Conservation (phyloP, 1,140 invertebrate species). For the Chrysopa pallens region DNA sequence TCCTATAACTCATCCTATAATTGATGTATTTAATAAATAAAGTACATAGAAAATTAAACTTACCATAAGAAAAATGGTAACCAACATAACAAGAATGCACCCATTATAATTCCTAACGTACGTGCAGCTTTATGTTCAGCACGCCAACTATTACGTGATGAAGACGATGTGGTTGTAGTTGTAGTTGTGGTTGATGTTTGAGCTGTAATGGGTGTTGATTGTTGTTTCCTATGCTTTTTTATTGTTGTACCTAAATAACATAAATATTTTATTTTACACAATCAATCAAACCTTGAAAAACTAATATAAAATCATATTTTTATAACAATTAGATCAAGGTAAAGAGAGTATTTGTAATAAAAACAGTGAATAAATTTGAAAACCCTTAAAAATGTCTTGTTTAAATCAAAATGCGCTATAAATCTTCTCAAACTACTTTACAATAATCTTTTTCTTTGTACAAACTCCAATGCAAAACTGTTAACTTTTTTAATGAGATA, state of each 20-base stretch:
- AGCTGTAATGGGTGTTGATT: neutral
- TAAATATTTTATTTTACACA: too few species aligned
- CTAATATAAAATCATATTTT: too few species aligned
- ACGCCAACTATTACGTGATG: conserved; percentile 34
- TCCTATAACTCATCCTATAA: neutral
- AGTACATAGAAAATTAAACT: conserved; percentile 14
- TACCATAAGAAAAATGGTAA: conserved; percentile 76
- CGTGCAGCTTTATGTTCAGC: conserved; percentile 86
- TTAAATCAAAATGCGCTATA: too few species aligned
- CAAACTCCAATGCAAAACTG: too few species aligned
- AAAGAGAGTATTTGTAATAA: too few species aligned
- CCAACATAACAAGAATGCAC: conserved; percentile 75
- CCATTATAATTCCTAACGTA: conserved; percentile 81
- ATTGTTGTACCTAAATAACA: neutral
- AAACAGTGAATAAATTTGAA: too few species aligned
- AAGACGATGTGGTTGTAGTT: neutral
- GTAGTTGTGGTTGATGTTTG: neutral
- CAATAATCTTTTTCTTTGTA: too few species aligned
- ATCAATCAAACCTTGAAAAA: too few species aligned
- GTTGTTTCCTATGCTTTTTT: neutral
- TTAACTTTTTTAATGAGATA: too few species aligned
- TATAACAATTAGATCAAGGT: too few species aligned
- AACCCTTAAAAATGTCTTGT: too few species aligned
- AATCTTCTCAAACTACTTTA: too few species aligned
- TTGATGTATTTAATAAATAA: neutral